A percentile compares a stretch with the other conserved stretches of the same genome.
phyloP scores from a whole-genome alignment of 2,888 invertebrate species.

The Idaea biselata region DNA sequence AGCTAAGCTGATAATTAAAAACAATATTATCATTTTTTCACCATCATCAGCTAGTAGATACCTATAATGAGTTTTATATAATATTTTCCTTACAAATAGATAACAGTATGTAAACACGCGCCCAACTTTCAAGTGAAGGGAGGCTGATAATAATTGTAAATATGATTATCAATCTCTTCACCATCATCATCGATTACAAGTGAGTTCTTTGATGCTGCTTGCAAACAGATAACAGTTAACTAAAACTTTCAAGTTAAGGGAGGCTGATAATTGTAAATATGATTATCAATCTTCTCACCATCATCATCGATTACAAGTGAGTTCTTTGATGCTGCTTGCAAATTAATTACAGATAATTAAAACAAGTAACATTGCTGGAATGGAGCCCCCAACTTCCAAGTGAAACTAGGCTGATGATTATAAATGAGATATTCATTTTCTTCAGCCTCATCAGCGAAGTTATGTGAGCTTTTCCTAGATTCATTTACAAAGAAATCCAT shows the following conservation, averaged over 20 bases:
- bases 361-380: constrained; percentile 87
- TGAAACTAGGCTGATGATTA: constrained; percentile 84
- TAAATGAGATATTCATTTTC: constrained; percentile 84
- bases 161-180: not conserved
- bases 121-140: not conserved
- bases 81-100: not conserved
- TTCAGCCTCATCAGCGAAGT: constrained; percentile 76
- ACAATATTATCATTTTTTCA: not conserved
- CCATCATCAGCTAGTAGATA: not conserved
- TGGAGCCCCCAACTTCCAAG: constrained; percentile 75
- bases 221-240: not conserved
- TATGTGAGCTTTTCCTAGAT: constrained; percentile 84
- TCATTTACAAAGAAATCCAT: constrained; percentile 90
- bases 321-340: not conserved
- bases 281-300: not conserved
- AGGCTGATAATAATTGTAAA: not conserved
- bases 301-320: not conserved
- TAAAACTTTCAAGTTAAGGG: constrained; percentile 8
- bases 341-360: constrained; percentile 7
- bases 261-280: not conserved
- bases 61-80: not conserved
- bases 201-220: not conserved
- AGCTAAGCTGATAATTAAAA: not conserved
- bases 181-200: not conserved
- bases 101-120: not conserved